phyloP scores from a whole-genome alignment of 1,140 invertebrate genomes.

The Homarus americanus region DNA sequence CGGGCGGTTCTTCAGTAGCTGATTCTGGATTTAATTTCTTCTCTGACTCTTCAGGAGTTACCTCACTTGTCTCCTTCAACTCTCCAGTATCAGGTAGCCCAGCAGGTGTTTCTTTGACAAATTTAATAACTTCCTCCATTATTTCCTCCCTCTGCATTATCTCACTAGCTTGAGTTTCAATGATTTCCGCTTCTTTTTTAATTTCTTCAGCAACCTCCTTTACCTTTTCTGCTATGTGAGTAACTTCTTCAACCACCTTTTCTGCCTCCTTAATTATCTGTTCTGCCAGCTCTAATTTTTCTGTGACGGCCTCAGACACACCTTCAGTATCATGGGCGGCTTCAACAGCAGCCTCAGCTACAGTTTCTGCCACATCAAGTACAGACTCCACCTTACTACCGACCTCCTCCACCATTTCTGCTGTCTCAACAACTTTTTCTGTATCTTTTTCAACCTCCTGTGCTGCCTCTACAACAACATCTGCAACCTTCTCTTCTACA shows the following conservation, averaged over 20 bases:
- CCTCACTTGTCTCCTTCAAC: background rate
- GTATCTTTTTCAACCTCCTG: slow-evolving; percentile 8
- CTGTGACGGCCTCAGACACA: slow-evolving; percentile 17
- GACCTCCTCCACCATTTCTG: slow-evolving; percentile 17
- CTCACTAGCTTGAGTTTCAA: slow-evolving; percentile 4
- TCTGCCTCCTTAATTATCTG: background rate
- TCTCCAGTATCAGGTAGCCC: background rate
- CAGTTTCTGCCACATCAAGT: background rate
- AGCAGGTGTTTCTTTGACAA: background rate
- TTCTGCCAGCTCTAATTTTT: slow-evolving; percentile 10
- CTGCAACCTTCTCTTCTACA: slow-evolving; percentile 36
- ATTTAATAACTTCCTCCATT: background rate
- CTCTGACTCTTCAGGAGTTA: background rate
- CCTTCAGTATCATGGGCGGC: slow-evolving; percentile 18
- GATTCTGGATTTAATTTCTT: background rate
- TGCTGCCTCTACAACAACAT: slow-evolving; percentile 1
- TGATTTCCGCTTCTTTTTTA: slow-evolving; percentile 3
- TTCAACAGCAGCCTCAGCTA: slow-evolving; percentile 18
- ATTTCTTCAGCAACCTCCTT: slow-evolving; percentile 11
- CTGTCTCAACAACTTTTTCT: background rate
- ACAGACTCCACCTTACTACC: slow-evolving; percentile 31
- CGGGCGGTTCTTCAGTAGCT: background rate
- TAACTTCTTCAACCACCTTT: slow-evolving; percentile 12
- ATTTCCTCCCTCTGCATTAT: slow-evolving; percentile 31
- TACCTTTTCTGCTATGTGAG: slow-evolving; percentile 15